phyloP scores from a whole-genome alignment of 2,113 vertebrate genomes.

The Sinocyclocheilus anshuiensis region DNA sequence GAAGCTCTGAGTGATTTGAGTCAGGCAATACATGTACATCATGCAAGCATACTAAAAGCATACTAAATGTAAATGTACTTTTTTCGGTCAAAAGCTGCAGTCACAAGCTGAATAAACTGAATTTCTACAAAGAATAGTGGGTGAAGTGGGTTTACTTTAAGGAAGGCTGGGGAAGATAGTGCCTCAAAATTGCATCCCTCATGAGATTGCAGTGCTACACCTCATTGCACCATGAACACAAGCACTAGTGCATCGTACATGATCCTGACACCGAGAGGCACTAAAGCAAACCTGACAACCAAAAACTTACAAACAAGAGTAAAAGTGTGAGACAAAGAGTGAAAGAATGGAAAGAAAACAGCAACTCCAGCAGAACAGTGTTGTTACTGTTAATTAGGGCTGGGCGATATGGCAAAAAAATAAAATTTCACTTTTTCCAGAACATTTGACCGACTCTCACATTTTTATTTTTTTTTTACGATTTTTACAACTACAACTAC shows the following conservation, averaged over 20 bases:
- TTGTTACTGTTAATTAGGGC: background rate
- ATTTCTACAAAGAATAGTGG: background rate
- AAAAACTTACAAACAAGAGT: conserved; percentile 14
- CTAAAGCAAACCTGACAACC: background rate
- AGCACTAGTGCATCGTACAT: conserved; percentile 33
- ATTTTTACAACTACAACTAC: too few species aligned
- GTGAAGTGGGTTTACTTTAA: background rate
- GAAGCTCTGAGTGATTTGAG: background rate
- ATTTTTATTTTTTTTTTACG: too few species aligned
- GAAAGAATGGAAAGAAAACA: background rate
- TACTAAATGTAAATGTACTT: background rate
- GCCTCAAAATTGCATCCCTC: conserved; percentile 1
- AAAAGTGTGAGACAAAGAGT: background rate
- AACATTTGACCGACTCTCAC: too few species aligned
- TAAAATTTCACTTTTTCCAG: too few species aligned
- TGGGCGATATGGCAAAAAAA: too few species aligned
- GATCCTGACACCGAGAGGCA: background rate
- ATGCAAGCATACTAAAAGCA: background rate
- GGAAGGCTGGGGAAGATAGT: background rate
- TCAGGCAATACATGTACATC: background rate
- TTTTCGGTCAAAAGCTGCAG: background rate
- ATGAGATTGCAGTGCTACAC: background rate
- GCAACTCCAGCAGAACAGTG: background rate
- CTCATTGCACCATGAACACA: conserved; percentile 22
- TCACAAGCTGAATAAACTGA: background rate